Percentiles rank a stretch among this genome's conserved stretches.
Conservation (phyloP, 2,113 vertebrate species). For the Galbula dea region DNA sequence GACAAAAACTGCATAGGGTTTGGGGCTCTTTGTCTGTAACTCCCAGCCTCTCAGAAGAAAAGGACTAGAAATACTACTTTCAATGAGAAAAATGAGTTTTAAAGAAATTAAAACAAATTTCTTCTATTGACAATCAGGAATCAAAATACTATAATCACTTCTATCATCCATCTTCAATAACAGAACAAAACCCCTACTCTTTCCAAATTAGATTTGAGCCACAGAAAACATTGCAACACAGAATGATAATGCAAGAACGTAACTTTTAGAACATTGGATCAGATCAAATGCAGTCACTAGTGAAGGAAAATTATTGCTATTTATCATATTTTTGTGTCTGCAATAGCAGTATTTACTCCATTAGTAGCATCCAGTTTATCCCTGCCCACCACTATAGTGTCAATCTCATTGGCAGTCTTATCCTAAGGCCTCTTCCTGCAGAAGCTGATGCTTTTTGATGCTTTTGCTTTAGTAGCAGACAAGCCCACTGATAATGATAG, state of each 20-base stretch:
- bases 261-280: background rate
- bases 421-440: background rate
- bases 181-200: background rate
- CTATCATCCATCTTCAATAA: background rate
- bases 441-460: background rate
- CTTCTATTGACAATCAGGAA: background rate
- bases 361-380: background rate
- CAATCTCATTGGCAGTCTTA: background rate
- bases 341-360: background rate
- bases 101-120: background rate
- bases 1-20: background rate
- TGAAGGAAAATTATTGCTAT: background rate
- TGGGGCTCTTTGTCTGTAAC: background rate
- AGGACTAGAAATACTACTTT: background rate
- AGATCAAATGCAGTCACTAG: background rate
- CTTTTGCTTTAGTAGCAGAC: background rate
- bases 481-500: background rate
- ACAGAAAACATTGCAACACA: background rate
- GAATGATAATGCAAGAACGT: background rate
- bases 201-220: background rate
- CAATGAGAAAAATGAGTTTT: background rate
- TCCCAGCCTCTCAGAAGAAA: background rate
- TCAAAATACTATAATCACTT: background rate
- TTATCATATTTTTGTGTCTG: background rate
- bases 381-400: background rate